Evolutionary conservation across 1,140 invertebrate species (phyloP).

Genomic region (Thaumetopoea pityocampa): DNA sequence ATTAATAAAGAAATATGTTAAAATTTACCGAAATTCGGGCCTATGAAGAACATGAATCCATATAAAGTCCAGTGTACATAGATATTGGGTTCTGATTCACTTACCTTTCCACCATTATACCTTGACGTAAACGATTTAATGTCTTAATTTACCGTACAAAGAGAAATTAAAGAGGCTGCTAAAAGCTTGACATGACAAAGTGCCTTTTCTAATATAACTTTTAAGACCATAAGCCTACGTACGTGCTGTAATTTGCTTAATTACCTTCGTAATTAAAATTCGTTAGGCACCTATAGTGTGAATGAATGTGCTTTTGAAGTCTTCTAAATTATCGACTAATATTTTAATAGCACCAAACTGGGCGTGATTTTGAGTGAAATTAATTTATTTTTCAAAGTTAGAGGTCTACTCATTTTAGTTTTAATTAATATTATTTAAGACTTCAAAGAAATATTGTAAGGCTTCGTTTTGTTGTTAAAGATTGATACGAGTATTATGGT

Average conservation of each 20-base stretch:
- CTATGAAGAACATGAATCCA: constrained; percentile 11
- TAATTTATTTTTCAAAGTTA: constrained; percentile 24
- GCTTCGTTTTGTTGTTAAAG: too few species aligned
- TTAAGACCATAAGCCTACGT: constrained; percentile 55
- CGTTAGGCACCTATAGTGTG: constrained; percentile 18
- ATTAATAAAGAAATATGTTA: not conserved
- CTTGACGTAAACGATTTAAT: constrained; percentile 59
- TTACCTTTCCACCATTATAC: constrained; percentile 34
- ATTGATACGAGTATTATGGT: too few species aligned
- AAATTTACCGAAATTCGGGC: not conserved
- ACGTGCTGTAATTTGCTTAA: constrained; percentile 61
- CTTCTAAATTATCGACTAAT: constrained; percentile 5
- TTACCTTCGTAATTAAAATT: constrained; percentile 53
- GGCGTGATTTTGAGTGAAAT: constrained; percentile 16
- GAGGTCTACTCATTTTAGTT: constrained; percentile 3
- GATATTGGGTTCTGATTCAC: constrained; percentile 28
- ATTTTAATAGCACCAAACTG: constrained; percentile 23
- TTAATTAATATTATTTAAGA: not conserved
- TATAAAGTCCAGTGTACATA: constrained; percentile 11
- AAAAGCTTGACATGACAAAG: constrained; percentile 69
- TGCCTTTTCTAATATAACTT: constrained; percentile 64
- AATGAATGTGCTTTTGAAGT: constrained; percentile 8
- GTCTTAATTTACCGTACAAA: constrained; percentile 69
- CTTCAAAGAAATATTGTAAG: too few species aligned
- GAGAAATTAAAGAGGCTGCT: constrained; percentile 69